phyloP scores from a whole-genome alignment of 37 sponge, comb jelly and placozoan genomes.

The Tethya wilhelma region DNA sequence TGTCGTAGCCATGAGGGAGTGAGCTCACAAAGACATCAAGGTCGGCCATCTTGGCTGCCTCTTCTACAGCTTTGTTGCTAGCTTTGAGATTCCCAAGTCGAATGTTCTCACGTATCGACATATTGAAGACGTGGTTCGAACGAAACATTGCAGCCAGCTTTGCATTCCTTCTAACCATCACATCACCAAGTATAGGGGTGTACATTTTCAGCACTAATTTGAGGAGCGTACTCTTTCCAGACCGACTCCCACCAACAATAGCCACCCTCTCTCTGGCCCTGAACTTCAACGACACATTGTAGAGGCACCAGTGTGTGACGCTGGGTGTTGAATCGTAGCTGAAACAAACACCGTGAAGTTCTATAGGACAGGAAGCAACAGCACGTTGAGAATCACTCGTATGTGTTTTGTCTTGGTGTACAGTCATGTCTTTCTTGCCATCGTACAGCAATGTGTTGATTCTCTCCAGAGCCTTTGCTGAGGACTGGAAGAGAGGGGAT shows the following conservation, averaged over 20 bases:
- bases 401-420: neutral
- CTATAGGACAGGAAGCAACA: neutral
- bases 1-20: slow-evolving; percentile 64
- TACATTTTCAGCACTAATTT: slow-evolving; percentile 49
- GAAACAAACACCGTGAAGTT: slow-evolving; percentile 47
- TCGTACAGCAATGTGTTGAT: slow-evolving; percentile 36
- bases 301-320: slow-evolving; percentile 71
- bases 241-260: slow-evolving; percentile 63
- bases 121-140: slow-evolving; percentile 54
- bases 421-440: neutral
- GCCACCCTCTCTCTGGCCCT: slow-evolving; percentile 51
- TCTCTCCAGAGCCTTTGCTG: slow-evolving; percentile 27
- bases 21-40: slow-evolving; percentile 54
- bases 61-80: slow-evolving; percentile 34
- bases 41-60: slow-evolving; percentile 38
- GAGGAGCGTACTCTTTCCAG: slow-evolving; percentile 78
- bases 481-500: slow-evolving; percentile 30
- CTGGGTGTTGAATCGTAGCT: slow-evolving; percentile 38
- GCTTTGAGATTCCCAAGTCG: slow-evolving; percentile 37
- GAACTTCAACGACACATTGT: slow-evolving; percentile 48
- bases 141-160: slow-evolving; percentile 38
- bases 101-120: slow-evolving; percentile 62
- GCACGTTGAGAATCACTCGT: neutral
- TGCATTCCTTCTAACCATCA: slow-evolving; percentile 25
- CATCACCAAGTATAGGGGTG: slow-evolving; percentile 47